Evolutionary conservation across 2,113 vertebrate species (phyloP), one percentile per base, ranked within the genome.

Genomic region (Scomber japonicus): DNA sequence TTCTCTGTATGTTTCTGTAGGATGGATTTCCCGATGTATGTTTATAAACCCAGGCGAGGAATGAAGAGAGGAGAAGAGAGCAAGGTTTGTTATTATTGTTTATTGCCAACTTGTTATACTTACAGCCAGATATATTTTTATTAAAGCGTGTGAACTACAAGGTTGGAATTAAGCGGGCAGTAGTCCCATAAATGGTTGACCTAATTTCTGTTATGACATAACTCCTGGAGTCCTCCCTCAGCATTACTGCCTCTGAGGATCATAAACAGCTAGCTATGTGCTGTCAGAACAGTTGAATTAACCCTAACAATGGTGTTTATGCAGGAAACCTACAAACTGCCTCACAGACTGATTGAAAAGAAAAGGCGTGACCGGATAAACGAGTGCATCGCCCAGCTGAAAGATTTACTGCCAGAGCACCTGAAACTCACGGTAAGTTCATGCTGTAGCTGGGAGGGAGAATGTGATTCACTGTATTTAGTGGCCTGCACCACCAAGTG

Each of bases 321-420:
- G 61, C 93, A 99, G 98, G 98, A 99, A 89, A 98, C 97, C 57
- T 99, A 99, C 94, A 99, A 99, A 86, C 84, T 99, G 91, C 98
- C 98, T 4, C 98, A 99, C 92, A 91, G 98, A 65, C 96, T 99
- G 45, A 99, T 99, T 56, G 98, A 99, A 92, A 99, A 99, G 94
- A 99, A 99, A 89, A 94, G 98, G 77, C 96, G 98, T 14, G 98
- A 99, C 90, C 89, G 98, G 88, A 99, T 99, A 84, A 99, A 99
- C 88, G 98, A 99, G 91, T 99, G 98, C 95, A 99, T 99, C 85
- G 96, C 98, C 48, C 98, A 99, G 94, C 78, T 99, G 71, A 99
- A 99, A 92, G 98, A 99, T 92, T 95, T 99, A 83, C 93, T 99
- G 71, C 98, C 98, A 11, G 98, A 99, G 88, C 97, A 99, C 90